phyloP scores from a whole-genome alignment of 2,797 vertebrate species.

The Acipenser ruthenus region DNA sequence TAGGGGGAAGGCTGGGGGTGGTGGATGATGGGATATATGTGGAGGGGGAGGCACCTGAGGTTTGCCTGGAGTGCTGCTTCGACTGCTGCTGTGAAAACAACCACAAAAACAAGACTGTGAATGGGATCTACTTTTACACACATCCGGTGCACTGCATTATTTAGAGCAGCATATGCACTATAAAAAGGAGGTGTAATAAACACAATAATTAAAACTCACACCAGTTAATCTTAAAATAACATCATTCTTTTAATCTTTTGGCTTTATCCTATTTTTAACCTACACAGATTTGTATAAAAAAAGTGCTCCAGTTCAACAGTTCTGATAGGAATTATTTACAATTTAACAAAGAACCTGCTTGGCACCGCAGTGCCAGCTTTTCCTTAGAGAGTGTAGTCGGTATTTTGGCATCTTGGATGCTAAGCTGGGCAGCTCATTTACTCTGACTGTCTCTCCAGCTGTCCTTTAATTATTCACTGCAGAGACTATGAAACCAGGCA shows the following conservation, averaged over 20 bases:
- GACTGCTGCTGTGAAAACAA: conserved; percentile 73
- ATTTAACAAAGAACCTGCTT: conserved; percentile 14
- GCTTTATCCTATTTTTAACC: too few relatives aligned
- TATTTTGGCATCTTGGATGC: conserved; percentile 37
- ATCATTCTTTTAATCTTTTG: too few relatives aligned
- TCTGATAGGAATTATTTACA: conserved; percentile 6
- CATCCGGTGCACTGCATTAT: too few relatives aligned
- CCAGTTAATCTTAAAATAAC: too few relatives aligned
- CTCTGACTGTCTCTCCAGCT: conserved; percentile 39
- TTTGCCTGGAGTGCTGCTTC: conserved; percentile 92
- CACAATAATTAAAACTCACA: too few relatives aligned
- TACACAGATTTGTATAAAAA: neutral
- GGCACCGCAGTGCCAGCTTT: conserved; percentile 26
- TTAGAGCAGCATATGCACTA: too few relatives aligned
- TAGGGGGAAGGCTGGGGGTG: conserved; percentile 73
- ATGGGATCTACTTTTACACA: too few relatives aligned
- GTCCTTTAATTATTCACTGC: conserved; percentile 46
- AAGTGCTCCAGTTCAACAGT: conserved; percentile 2
- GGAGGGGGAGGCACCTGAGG: conserved; percentile 67
- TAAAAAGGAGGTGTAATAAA: too few relatives aligned
- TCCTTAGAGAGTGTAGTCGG: conserved; percentile 35
- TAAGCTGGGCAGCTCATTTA: conserved; percentile 59
- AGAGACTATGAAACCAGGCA: conserved; percentile 37
- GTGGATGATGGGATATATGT: conserved; percentile 71
- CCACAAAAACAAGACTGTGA: neutral